Conservation (phyloP, 1,140 invertebrate genomes). For the Calosoma granatense region DNA sequence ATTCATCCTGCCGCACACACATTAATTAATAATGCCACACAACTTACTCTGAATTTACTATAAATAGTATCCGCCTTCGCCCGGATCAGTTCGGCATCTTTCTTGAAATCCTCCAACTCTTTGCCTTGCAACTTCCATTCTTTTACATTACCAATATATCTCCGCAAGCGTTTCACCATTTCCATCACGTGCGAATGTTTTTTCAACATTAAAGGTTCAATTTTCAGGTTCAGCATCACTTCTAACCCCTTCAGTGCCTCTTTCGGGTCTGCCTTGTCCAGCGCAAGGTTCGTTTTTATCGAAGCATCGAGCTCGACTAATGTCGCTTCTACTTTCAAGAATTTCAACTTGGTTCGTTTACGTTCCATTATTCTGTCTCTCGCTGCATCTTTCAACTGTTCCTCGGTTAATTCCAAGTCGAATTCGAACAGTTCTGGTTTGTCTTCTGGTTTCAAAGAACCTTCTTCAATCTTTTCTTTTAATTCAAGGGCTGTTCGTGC, state of each 20-base stretch:
- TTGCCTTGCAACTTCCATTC: slow-evolving; percentile 58
- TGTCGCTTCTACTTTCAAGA: slow-evolving; percentile 23
- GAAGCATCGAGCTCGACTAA: slow-evolving; percentile 25
- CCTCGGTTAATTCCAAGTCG: slow-evolving; percentile 18
- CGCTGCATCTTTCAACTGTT: slow-evolving; percentile 31
- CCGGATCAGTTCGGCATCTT: slow-evolving; percentile 54
- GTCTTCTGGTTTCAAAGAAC: slow-evolving; percentile 2
- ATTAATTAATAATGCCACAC: not conserved
- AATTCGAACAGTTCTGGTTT: not conserved
- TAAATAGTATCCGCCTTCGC: slow-evolving; percentile 54
- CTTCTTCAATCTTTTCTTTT: slow-evolving; percentile 41
- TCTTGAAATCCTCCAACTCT: slow-evolving; percentile 48
- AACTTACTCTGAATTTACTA: slow-evolving; percentile 47
- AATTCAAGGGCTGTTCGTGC: slow-evolving; percentile 45
- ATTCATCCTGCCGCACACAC: not conserved
- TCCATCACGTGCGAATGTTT: slow-evolving; percentile 76
- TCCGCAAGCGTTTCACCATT: slow-evolving; percentile 55
- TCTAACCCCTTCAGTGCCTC: slow-evolving; percentile 40
- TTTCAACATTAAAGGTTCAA: slow-evolving; percentile 70
- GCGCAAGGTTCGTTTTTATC: slow-evolving; percentile 25
- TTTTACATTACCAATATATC: slow-evolving; percentile 62
- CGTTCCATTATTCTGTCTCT: slow-evolving; percentile 30
- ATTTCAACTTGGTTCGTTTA: slow-evolving; percentile 20
- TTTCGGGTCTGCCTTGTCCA: slow-evolving; percentile 36
- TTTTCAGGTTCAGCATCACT: slow-evolving; percentile 49